phyloP scores from a whole-genome alignment of 2,113 vertebrate species.

The Spea multiplicata region DNA sequence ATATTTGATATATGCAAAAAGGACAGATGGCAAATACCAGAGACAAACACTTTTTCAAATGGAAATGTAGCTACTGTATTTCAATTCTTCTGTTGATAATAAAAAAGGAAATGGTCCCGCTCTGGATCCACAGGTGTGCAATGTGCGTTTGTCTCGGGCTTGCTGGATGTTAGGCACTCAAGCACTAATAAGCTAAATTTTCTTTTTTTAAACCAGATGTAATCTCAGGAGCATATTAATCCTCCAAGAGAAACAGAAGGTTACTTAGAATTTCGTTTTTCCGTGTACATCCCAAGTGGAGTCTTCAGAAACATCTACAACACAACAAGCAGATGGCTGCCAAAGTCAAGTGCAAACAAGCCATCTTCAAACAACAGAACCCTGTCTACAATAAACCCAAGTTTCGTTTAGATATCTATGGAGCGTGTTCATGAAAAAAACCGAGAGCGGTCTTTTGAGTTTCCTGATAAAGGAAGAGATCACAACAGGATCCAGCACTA shows the following conservation, averaged over 20 bases:
- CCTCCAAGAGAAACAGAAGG: constrained; percentile 29
- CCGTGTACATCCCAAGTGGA: constrained; percentile 38
- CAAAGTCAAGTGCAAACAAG: constrained; percentile 7
- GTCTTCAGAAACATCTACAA: constrained; percentile 13
- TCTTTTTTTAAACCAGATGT: constrained; percentile 31
- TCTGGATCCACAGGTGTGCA: constrained; percentile 29
- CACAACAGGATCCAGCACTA: neutral
- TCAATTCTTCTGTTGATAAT: constrained; percentile 56
- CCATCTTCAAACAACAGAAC: neutral
- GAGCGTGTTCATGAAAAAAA: neutral
- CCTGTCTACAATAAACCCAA: neutral
- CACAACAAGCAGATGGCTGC: constrained; percentile 15
- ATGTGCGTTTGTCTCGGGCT: constrained; percentile 6
- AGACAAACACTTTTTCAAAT: constrained; percentile 50
- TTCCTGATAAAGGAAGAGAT: neutral
- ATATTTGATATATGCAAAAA: constrained; percentile 58
- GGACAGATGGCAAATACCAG: constrained; percentile 56
- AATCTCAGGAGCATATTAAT: constrained; percentile 34
- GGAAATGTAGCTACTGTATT: constrained; percentile 57
- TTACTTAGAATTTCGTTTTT: constrained; percentile 25
- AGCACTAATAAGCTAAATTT: constrained; percentile 14
- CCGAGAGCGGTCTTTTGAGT: neutral
- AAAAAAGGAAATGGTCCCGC: constrained; percentile 51
- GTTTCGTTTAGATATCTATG: neutral
- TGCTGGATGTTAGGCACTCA: constrained; percentile 17